Base-by-base conservation (phyloP, 2,113 vertebrate genomes). In the Channa maculata region DNA sequence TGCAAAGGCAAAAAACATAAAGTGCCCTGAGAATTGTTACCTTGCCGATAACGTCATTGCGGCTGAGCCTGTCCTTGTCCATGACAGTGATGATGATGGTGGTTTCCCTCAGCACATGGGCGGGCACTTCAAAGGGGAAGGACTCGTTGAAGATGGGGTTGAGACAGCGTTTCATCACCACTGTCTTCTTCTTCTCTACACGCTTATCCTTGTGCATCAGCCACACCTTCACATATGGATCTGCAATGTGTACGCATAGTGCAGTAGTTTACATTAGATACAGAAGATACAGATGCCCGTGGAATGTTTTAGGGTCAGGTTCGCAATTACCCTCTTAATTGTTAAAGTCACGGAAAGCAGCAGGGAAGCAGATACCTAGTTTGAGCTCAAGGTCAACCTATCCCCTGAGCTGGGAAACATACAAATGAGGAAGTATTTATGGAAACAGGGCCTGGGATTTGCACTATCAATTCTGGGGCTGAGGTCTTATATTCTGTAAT, bases 11-110 rank as follows among this genome's bases (percentile, higher is more conserved):
- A 11, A 34, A 2, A 34, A 34, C 12, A 51, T 8, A 51, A 8
- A 51, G 53, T 6, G 24, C 1, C 24, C 24, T 24, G 24, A 24
- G 24, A 60, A 44, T 49, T 13, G 1, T 78, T 92, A 98, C 98
- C 97, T 98, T 99, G 93, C 97, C 98, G 0, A 99, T 99, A 91
- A 99, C 98, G 0, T 99, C 98, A 0, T 99, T 99, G 87, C 97
- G 96, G 92, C 98, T 99, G 77, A 99, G 96, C 87, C 93, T 94
- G 93, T 99, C 98, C 94, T 99, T 98, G 92, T 98, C 97, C 97
- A 99, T 99, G 93, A 99, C 98, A 0, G 98, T 99, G 94, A 99
- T 98, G 93, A 99, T 95, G 81, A 99, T 99, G 89, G 98, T 99
- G 0, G 98, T 99, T 93, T 99, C 98, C 7, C 98, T 94, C 91